Conservation (phyloP, 2,888 invertebrate species). For the Thumatha senex region DNA sequence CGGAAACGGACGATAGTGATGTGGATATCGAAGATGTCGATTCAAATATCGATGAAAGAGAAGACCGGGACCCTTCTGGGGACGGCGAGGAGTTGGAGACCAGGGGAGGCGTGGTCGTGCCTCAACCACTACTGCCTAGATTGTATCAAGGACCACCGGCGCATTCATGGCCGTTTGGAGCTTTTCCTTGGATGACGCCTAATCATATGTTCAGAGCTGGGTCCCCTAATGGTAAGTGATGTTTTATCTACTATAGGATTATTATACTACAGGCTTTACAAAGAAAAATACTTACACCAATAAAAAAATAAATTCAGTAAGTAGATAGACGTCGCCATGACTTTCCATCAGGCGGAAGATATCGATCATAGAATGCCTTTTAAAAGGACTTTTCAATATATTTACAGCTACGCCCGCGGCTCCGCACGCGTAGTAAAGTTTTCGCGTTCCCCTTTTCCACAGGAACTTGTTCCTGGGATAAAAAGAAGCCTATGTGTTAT, state of each 20-base stretch:
- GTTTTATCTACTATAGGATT: neutral
- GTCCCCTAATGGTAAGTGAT: slow-evolving; percentile 84
- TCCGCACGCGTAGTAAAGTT: too few species aligned
- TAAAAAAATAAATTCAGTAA: too few species aligned
- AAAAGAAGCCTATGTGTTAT: too few species aligned
- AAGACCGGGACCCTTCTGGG: slow-evolving; percentile 67
- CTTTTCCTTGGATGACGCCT: slow-evolving; percentile 86
- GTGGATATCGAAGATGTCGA: slow-evolving; percentile 78
- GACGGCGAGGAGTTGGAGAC: slow-evolving; percentile 75
- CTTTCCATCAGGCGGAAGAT: too few species aligned
- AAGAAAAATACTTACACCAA: neutral
- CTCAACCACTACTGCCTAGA: slow-evolving; percentile 86
- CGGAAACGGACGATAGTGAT: slow-evolving; percentile 74
- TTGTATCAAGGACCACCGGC: slow-evolving; percentile 82
- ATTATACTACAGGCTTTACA: neutral
- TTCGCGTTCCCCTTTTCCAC: too few species aligned
- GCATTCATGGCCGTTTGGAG: slow-evolving; percentile 84
- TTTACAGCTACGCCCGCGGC: too few species aligned
- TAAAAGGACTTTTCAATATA: too few species aligned
- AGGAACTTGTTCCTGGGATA: too few species aligned
- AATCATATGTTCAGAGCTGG: slow-evolving; percentile 84
- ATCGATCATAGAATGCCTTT: too few species aligned
- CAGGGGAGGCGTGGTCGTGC: slow-evolving; percentile 85
- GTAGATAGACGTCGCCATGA: too few species aligned
- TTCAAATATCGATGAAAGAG: slow-evolving; percentile 71